phyloP scores from a whole-genome alignment of 2,888 invertebrate genomes.

The Lasius platythorax region DNA sequence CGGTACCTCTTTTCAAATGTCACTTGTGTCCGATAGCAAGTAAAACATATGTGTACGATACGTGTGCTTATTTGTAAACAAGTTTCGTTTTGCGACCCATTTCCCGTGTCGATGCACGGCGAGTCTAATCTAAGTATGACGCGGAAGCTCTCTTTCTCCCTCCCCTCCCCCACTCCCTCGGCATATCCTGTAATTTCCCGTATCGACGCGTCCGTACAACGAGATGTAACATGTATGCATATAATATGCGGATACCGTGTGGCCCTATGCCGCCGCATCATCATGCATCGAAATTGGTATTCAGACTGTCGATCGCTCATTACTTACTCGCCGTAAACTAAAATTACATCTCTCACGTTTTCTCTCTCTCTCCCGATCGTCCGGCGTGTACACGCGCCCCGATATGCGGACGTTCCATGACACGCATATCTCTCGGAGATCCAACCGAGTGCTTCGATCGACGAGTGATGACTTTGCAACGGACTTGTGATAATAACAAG shows the following conservation, averaged over 20 bases:
- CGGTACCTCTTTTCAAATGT: neutral
- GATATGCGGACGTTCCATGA: constrained; percentile 33
- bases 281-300: constrained; percentile 78
- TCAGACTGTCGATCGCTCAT: constrained; percentile 81
- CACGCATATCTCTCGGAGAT: constrained; percentile 31
- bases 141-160: neutral
- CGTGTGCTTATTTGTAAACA: neutral
- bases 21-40: neutral
- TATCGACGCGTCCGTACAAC: constrained; percentile 15
- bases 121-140: neutral
- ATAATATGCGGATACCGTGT: constrained; percentile 52
- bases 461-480: neutral
- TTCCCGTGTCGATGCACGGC: neutral
- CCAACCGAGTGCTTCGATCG: constrained; percentile 9
- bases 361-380: constrained; percentile 44
- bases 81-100: neutral
- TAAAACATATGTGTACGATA: neutral
- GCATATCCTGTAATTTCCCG: constrained; percentile 35
- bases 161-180: no score
- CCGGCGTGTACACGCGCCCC: constrained; percentile 39
- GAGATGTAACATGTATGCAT: constrained; percentile 9
- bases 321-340: constrained; percentile 77
- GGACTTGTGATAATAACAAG: constrained; percentile 69
- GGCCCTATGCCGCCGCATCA: constrained; percentile 46
- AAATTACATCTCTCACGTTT: constrained; percentile 83